phyloP scores from a whole-genome alignment of 37 sponge, comb jelly and placozoan genomes.

The Crambe crambe region DNA sequence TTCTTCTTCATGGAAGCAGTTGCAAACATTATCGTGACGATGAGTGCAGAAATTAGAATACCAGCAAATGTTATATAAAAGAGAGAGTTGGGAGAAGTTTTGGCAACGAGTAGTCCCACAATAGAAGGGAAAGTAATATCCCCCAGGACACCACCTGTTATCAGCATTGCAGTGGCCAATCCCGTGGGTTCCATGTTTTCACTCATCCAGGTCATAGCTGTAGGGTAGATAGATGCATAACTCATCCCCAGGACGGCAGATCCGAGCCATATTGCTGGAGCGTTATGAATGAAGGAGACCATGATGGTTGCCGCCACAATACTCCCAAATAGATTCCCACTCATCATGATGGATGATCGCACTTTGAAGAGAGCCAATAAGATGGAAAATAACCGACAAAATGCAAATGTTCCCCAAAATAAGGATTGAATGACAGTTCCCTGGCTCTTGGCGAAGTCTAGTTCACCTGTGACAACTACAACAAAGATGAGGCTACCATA shows the following conservation, averaged over 20 bases:
- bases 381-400: constrained; percentile 36
- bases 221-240: constrained; percentile 58
- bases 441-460: constrained; percentile 33
- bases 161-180: constrained; percentile 28
- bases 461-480: constrained; percentile 42
- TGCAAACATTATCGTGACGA: constrained; percentile 9
- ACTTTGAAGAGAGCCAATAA: constrained; percentile 31
- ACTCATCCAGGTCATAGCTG: constrained; percentile 45
- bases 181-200: constrained; percentile 30
- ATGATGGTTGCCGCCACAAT: constrained; percentile 27
- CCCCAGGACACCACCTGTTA: constrained; percentile 38
- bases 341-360: constrained; percentile 39
- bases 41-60: background rate
- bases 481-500: constrained; percentile 64
- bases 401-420: constrained; percentile 71
- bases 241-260: constrained; percentile 34
- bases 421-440: constrained; percentile 49
- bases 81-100: constrained; percentile 16
- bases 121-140: constrained; percentile 40
- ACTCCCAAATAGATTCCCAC: constrained; percentile 37
- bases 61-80: constrained; percentile 31
- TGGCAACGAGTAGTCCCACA: constrained; percentile 28
- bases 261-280: constrained; percentile 47
- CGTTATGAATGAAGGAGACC: constrained; percentile 2
- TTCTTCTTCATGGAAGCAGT: constrained; percentile 9